Evolutionary conservation across 2,113 vertebrate species (phyloP).

Genomic region (Triplophysa dalaica): DNA sequence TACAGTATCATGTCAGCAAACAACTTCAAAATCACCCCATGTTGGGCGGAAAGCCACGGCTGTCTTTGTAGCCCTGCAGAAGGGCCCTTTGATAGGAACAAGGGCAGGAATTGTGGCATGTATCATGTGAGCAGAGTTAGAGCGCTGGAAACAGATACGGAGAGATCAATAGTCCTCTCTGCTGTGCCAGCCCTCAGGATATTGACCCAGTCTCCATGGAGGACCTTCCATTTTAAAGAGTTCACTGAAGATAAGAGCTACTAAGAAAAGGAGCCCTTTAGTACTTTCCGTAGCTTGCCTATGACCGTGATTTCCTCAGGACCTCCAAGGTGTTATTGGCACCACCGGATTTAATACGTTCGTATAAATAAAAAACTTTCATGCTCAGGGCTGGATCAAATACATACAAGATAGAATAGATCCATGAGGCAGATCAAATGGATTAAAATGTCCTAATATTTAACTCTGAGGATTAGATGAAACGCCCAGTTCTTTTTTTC

Average conservation of each 20-base stretch:
- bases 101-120: slow-evolving; percentile 49
- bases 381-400: not conserved
- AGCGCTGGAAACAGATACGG: slow-evolving; percentile 56
- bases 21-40: slow-evolving; percentile 49
- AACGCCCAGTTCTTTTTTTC: not conserved
- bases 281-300: slow-evolving; percentile 29
- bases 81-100: slow-evolving; percentile 51
- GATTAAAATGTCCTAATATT: not conserved
- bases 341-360: slow-evolving; percentile 12
- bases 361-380: not conserved
- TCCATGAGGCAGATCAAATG: slow-evolving; percentile 12
- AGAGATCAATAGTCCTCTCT: slow-evolving; percentile 57
- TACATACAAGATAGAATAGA: slow-evolving; percentile 24
- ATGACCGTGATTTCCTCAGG: slow-evolving; percentile 24
- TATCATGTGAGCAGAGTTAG: slow-evolving; percentile 51
- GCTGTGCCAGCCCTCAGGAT: slow-evolving; percentile 53
- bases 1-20: slow-evolving; percentile 63
- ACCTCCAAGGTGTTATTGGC: slow-evolving; percentile 28
- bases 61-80: slow-evolving; percentile 47
- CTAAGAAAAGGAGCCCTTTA: slow-evolving; percentile 39
- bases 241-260: slow-evolving; percentile 44
- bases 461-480: not conserved
- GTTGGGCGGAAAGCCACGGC: slow-evolving; percentile 39
- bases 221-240: slow-evolving; percentile 52
- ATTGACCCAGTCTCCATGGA: slow-evolving; percentile 54